Percentiles rank a stretch among this genome's conserved stretches.
These are phyloP conservation scores for Saimiri boliviensis DNA, from an alignment of 2,113 vertebrate species.

Conservation along the genomic window DNA sequence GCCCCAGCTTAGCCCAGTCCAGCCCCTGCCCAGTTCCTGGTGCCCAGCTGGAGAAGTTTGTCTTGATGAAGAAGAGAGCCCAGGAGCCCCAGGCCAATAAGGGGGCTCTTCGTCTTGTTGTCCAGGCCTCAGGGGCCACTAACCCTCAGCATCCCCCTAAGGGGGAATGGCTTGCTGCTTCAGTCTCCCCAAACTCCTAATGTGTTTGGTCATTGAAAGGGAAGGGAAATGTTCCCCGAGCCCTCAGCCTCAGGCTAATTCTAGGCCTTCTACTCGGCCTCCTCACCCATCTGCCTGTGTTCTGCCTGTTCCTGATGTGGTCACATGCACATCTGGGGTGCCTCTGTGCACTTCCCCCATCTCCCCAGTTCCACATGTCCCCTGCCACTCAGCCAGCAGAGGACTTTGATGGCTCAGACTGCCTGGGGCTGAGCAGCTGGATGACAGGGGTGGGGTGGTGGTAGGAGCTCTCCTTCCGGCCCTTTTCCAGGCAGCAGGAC, in stretches of 20 bases:
- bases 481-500: neutral
- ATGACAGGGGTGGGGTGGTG: neutral
- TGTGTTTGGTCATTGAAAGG: neutral
- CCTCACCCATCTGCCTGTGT: constrained; percentile 13
- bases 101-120: neutral
- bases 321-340: constrained; percentile 62
- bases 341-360: constrained; percentile 23
- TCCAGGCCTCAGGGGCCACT: neutral
- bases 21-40: neutral
- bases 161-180: neutral
- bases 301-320: constrained; percentile 42
- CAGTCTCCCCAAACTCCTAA: neutral
- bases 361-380: constrained; percentile 34
- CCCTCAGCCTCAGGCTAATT: neutral
- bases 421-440: constrained; percentile 59
- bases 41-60: neutral
- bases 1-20: neutral
- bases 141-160: neutral
- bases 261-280: neutral
- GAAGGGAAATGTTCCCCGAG: neutral
- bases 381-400: constrained; percentile 34
- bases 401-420: constrained; percentile 12
- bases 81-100: neutral
- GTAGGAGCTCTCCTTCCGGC: neutral
- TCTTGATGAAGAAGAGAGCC: constrained; percentile 5